Percentiles rank a stretch among this genome's conserved stretches.
Evolutionary conservation across 2,797 vertebrate genomes (phyloP).

Genomic region (Capromys pilorides): DNA sequence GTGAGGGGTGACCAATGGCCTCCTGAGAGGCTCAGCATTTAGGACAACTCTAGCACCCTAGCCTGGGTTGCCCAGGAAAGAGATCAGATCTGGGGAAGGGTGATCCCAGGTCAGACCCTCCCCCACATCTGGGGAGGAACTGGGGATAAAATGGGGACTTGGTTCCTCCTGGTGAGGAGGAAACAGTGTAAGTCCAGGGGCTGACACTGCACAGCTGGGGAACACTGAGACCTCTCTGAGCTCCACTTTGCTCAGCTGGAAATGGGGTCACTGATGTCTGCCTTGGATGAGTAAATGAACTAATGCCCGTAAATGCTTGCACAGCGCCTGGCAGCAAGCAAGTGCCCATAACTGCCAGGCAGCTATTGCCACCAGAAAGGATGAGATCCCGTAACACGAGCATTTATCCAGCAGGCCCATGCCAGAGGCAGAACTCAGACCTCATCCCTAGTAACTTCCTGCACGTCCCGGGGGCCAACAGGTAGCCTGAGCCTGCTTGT

Average conservation of each 20-base stretch:
- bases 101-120: too few species aligned
- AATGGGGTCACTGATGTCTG: background rate
- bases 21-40: background rate
- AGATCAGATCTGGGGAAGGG: background rate
- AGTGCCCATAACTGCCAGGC: background rate
- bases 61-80: background rate
- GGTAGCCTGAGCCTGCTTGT: too few species aligned
- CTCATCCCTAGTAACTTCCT: background rate
- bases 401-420: background rate
- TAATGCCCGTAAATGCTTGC: background rate
- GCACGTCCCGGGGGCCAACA: background rate
- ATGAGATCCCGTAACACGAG: background rate
- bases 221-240: background rate
- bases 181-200: background rate
- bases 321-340: background rate
- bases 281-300: background rate
- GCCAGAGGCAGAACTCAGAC: background rate
- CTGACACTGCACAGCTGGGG: background rate
- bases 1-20: background rate
- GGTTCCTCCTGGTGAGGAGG: background rate
- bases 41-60: background rate
- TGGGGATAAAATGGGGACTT: background rate
- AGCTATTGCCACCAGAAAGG: background rate
- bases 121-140: background rate
- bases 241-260: conserved; percentile 16